A percentile compares a stretch with the other conserved stretches of the same genome.
These are phyloP conservation scores for Trichogramma pretiosum DNA, from an alignment of 1,140 invertebrate species.

Conservation along the genomic window DNA sequence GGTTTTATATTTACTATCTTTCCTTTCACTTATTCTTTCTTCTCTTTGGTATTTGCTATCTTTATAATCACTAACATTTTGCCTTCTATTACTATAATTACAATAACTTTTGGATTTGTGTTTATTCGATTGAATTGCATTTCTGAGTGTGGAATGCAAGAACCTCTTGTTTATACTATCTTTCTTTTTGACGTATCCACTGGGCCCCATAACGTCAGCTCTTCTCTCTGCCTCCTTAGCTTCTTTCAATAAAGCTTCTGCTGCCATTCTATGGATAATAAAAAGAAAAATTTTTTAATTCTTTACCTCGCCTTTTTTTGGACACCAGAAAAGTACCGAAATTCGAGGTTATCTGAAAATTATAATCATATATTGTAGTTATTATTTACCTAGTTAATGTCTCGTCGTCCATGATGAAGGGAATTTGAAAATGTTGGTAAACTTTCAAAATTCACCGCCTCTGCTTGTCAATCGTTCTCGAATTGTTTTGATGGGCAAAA, in stretches of 20 bases:
- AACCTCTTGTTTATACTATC: constrained; percentile 54
- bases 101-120: constrained; percentile 17
- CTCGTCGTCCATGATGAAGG: constrained; percentile 27
- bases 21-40: not conserved
- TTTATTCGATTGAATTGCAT: constrained; percentile 36
- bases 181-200: constrained; percentile 53
- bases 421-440: not conserved
- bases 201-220: constrained; percentile 54
- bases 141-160: constrained; percentile 41
- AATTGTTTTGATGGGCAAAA: too few relatives aligned
- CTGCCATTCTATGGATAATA: constrained; percentile 44
- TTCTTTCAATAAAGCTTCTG: constrained; percentile 54
- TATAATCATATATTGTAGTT: too few relatives aligned
- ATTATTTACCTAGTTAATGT: constrained; percentile 27
- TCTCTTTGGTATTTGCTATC: too few relatives aligned
- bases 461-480: too few relatives aligned
- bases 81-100: too few relatives aligned
- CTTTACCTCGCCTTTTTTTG: too few relatives aligned
- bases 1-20: not conserved
- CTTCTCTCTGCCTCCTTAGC: constrained; percentile 51
- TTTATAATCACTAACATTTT: too few relatives aligned
- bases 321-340: not conserved
- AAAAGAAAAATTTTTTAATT: constrained; percentile 1
- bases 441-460: too few relatives aligned
- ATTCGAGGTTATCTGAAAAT: not conserved